Base-by-base conservation (phyloP, 2,888 invertebrate genomes). In the Elmis aenea region DNA sequence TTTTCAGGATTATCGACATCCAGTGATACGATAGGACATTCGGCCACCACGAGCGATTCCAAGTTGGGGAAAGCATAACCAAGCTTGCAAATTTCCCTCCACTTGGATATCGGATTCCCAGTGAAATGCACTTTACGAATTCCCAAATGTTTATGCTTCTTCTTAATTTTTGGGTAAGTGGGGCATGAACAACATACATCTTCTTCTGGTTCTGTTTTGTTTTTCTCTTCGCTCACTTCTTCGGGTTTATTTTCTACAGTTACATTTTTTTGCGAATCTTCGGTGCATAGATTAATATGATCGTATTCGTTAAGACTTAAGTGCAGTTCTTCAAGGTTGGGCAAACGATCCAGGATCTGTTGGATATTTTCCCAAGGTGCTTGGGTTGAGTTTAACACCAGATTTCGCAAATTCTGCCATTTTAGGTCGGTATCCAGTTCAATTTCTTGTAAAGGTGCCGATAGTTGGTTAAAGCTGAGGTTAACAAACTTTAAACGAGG, bases 401-500 rank as follows among this genome's bases (percentile, higher is more conserved):
- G 75, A 61, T 84, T 83, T 47, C 79, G 81, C 16, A 86, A 72
- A 54, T 77, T 76, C 57, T 75, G 73, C 76, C 75, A 76, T 46
- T 62, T 57, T 11, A 61, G 49, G 38, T 57, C 57, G 34, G 55
- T 51, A 36, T 59, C 59, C n/a, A 62, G 42, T 39, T 59, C 57
- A 5, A 58, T 52, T 30, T 67, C 65, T 46, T 76, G 75, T 13
- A 87, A 70, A 31, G 85, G 82, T 33, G 82, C 81, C 18, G 82
- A 79, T 21, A 90, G 71, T 45, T 81, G 79, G 67, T 95, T 95
- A 69, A 90, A 90, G 65, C 93, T 93, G 51, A 95, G 68, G 66
- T 95, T 95, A 29, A 94, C 80, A 67, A 94, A 93, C 59, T 87
- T 83, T 45, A 95, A 81, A 51, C 83, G 79, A 14, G 93, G 93